phyloP scores from a whole-genome alignment of 2,888 invertebrate species.

The Caradrina kadenii region DNA sequence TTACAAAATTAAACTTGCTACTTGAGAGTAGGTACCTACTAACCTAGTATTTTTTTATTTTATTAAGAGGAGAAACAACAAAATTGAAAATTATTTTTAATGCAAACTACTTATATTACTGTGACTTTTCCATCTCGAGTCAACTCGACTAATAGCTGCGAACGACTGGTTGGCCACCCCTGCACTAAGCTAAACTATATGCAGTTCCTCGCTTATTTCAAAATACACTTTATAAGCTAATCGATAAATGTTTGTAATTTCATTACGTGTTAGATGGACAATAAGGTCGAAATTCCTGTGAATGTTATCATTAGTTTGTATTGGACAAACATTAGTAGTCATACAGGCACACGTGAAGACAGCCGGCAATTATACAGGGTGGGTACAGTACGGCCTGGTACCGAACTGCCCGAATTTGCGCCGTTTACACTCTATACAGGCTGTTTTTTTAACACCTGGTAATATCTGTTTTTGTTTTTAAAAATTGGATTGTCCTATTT shows the following conservation, averaged over 20 bases:
- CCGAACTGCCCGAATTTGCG: constrained; percentile 85
- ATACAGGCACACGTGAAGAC: constrained; percentile 82
- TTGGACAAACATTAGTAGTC: constrained; percentile 65
- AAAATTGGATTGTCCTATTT: too few relatives aligned
- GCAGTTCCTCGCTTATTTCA: constrained; percentile 1
- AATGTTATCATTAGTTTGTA: constrained; percentile 30
- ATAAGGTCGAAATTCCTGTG: constrained; percentile 17
- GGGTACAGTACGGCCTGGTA: constrained; percentile 84
- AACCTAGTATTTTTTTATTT: too few relatives aligned
- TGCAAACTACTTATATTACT: too few relatives aligned
- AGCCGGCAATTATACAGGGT: constrained; percentile 85
- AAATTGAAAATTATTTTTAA: too few relatives aligned
- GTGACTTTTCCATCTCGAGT: too few relatives aligned
- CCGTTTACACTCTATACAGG: constrained; percentile 74
- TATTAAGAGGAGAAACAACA: too few relatives aligned
- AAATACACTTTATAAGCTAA: constrained; percentile 4
- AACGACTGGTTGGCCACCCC: too few relatives aligned
- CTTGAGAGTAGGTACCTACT: too few relatives aligned
- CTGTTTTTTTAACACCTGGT: constrained; percentile 52
- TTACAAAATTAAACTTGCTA: too few relatives aligned
- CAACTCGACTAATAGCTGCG: too few relatives aligned
- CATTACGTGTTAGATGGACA: background rate
- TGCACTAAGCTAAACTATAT: too few relatives aligned
- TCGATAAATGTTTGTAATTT: constrained; percentile 18
- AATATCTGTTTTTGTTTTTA: too few relatives aligned